These are phyloP conservation scores for Eupithecia tripunctaria DNA, from an alignment of 2,888 invertebrate species.

Conservation along the genomic window DNA sequence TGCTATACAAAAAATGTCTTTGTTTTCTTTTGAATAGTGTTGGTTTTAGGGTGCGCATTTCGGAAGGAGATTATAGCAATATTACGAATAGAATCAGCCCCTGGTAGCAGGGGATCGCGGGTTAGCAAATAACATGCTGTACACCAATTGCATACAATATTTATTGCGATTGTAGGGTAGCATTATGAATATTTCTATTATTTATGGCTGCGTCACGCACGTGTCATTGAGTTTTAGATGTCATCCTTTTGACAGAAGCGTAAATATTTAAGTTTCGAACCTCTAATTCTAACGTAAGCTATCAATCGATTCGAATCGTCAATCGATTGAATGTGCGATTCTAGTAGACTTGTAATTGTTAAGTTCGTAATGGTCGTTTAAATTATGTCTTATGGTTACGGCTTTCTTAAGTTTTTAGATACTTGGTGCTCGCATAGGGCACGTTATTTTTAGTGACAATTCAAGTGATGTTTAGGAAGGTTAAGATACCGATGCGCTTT, in stretches of 20 bases:
- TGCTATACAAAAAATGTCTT: slow-evolving; percentile 30
- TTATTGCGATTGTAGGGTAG: slow-evolving; percentile 70
- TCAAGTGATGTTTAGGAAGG: neutral
- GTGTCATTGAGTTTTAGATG: slow-evolving; percentile 23
- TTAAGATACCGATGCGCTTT: neutral
- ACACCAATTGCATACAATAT: slow-evolving; percentile 74
- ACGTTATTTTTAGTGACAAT: neutral
- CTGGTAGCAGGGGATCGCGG: slow-evolving; percentile 63
- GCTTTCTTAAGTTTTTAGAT: no score
- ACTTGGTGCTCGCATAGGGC: no score
- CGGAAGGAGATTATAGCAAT: slow-evolving; percentile 64
- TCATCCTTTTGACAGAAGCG: slow-evolving; percentile 13
- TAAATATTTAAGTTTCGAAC: slow-evolving; percentile 11
- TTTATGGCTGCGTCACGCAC: slow-evolving; percentile 38
- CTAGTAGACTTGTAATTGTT: no score
- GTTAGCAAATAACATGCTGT: slow-evolving; percentile 77
- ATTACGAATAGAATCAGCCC: slow-evolving; percentile 77
- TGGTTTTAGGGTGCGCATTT: slow-evolving; percentile 49
- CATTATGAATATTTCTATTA: slow-evolving; percentile 68
- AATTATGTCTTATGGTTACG: no score
- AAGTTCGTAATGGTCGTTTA: no score
- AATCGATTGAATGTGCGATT: no score
- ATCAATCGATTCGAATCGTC: neutral
- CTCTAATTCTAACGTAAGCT: no score
- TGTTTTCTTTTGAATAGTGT: slow-evolving; percentile 50